Evolutionary conservation across 2,797 vertebrate species (phyloP).

Genomic region (Botia kubotai): DNA sequence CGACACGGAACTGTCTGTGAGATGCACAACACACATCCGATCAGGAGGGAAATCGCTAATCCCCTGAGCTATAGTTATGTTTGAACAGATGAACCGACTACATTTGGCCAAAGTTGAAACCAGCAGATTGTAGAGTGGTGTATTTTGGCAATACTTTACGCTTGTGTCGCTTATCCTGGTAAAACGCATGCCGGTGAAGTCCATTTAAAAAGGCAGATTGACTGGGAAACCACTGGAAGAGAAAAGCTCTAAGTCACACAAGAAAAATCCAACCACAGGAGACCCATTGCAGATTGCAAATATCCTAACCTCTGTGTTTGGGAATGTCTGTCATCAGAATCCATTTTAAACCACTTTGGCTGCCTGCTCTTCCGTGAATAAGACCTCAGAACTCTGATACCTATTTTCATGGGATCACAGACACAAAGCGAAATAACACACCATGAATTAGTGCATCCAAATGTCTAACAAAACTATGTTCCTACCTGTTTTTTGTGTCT

Average conservation of each 20-base stretch:
- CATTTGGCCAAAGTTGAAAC: background rate
- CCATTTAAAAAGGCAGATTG: slow-evolving; percentile 64
- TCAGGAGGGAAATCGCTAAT: background rate
- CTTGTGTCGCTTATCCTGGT: slow-evolving; percentile 62
- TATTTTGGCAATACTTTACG: background rate
- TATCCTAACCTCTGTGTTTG: slow-evolving; percentile 70
- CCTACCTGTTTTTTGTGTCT: slow-evolving; percentile 57
- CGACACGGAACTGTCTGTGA: slow-evolving; percentile 59
- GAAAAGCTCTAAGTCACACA: slow-evolving; percentile 14
- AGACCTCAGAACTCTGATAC: slow-evolving; percentile 74
- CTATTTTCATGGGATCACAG: slow-evolving; percentile 56
- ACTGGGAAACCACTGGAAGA: slow-evolving; percentile 13
- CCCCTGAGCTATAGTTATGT: background rate
- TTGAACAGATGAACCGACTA: background rate
- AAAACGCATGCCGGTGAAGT: slow-evolving; percentile 73
- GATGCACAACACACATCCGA: background rate
- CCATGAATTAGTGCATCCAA: background rate
- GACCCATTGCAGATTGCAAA: background rate
- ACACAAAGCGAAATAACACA: background rate
- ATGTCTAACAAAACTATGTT: background rate
- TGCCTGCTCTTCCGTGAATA: slow-evolving; percentile 60
- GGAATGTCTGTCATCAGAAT: slow-evolving; percentile 25
- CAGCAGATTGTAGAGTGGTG: background rate
- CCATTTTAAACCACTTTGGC: slow-evolving; percentile 32
- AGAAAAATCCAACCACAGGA: slow-evolving; percentile 1